Conservation (phyloP, 2,888 invertebrate genomes). For the Phaedon cochleariae region DNA sequence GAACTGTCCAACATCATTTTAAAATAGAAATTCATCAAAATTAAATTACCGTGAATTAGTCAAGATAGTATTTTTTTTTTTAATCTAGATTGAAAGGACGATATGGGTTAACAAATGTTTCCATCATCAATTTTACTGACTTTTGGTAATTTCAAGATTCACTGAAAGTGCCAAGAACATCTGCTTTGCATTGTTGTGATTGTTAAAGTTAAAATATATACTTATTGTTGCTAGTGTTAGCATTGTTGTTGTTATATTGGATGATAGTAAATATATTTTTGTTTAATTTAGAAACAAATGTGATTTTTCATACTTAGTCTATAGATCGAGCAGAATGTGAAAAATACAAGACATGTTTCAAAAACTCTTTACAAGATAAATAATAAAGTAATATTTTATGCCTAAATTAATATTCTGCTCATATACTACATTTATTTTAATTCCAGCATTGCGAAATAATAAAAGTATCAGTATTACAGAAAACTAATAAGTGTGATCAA, state of each 20-base stretch:
- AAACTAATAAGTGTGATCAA: not conserved
- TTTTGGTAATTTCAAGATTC: not conserved
- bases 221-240: slow-evolving; percentile 62
- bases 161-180: slow-evolving; percentile 31
- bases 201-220: slow-evolving; percentile 60
- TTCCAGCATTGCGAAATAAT: not conserved
- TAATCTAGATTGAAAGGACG: no score
- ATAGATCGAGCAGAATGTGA: slow-evolving; percentile 33
- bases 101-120: no score
- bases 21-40: no score
- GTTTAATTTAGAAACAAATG: slow-evolving; percentile 50
- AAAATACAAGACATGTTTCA: slow-evolving; percentile 33
- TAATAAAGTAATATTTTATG: not conserved
- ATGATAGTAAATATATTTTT: slow-evolving; percentile 55
- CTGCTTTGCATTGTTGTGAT: slow-evolving; percentile 61
- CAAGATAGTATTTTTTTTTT: no score
- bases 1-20: no score
- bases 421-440: not conserved
- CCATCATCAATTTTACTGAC: slow-evolving; percentile 13
- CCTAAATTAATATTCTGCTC: not conserved
- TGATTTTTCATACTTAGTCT: slow-evolving; percentile 51
- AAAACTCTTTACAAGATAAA: slow-evolving; percentile 41
- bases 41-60: no score
- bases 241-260: slow-evolving; percentile 61
- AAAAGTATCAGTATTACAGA: not conserved